A percentile compares a stretch with the other conserved stretches of the same genome.
These are phyloP conservation scores for Thalassaphorura encarpata DNA, from an alignment of 1,140 invertebrate species.

Conservation along the genomic window DNA sequence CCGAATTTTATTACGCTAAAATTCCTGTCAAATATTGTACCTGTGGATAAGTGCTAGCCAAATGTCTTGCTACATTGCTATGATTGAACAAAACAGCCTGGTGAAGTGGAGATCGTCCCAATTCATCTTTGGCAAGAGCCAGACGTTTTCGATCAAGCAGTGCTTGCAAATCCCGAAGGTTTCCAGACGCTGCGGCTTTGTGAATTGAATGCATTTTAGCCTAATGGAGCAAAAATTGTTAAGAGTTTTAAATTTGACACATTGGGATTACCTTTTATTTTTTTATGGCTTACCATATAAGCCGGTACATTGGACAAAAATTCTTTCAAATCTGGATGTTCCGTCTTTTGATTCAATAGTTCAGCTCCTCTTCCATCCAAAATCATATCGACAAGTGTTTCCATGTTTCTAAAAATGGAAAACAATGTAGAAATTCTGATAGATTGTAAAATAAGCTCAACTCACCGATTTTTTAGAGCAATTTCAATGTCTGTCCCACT, in stretches of 20 bases:
- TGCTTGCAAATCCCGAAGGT: slow-evolving; percentile 68
- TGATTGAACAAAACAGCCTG: slow-evolving; percentile 22
- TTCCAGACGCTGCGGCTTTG: slow-evolving; percentile 66
- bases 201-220: slow-evolving; percentile 82
- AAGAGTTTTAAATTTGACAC: slow-evolving; percentile 1
- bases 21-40: background rate
- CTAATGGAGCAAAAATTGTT: slow-evolving; percentile 44
- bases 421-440: background rate
- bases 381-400: slow-evolving; percentile 75
- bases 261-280: slow-evolving; percentile 5
- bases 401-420: slow-evolving; percentile 53
- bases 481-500: background rate
- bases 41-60: slow-evolving; percentile 19
- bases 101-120: slow-evolving; percentile 44
- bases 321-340: slow-evolving; percentile 69
- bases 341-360: slow-evolving; percentile 58
- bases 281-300: slow-evolving; percentile 60
- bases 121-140: slow-evolving; percentile 71
- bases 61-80: slow-evolving; percentile 8
- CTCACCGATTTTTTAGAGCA: background rate
- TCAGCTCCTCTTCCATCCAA: slow-evolving; percentile 72
- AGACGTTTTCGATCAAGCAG: slow-evolving; percentile 83
- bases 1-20: background rate
- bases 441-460: background rate
- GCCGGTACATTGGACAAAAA: slow-evolving; percentile 81